Evolutionary conservation across 2,113 vertebrate genomes (phyloP), one percentile per base, ranked within the genome.

Genomic region (Oxyruncus cristatus): DNA sequence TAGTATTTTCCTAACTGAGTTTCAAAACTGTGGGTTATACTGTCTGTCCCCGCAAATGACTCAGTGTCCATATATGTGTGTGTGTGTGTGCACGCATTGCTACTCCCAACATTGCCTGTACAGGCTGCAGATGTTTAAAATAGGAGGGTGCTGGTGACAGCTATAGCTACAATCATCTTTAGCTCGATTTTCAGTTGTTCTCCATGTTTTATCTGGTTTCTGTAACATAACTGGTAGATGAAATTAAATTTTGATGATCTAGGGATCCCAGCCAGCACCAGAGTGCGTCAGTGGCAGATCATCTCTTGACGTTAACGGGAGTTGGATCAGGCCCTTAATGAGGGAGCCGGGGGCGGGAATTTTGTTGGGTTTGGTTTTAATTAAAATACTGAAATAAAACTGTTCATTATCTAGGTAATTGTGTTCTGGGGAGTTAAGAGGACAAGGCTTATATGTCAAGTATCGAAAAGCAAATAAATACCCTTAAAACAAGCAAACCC

Each of bases 21-120:
- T 88, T 93, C 80, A 82, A 77, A 95, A 27, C 72, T 81, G 72
- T 93, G 96, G 96, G 81, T 94, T 93, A n/a, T 49, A 3, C 67
- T 94, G 95, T 94, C 94, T 96, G 94, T 95, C 79, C 85, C 80
- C 96, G 56, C 75, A 71, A 63, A 6, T 96, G 95, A 96, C 80
- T 96, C 93, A 95, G 87, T 89, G 97, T 89, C 88, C 92, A 11
- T 93, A 33, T 72, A 90, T 84, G 85, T 85, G 73, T 95, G 89
- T 32, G 89, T 32, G 1, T 95, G 77, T 91, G 87, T 78, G 91
- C 88, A 94, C 33, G 22, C 84, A 49, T 7, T 59, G 81, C 94
- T 88, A 85, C 89, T 62, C 85, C 13, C 11, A 78, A 27, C 68
- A 11, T 4, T 5, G 88, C 50, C 73, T 73, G 37, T 49, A 24